Evolutionary conservation across 2,113 vertebrate species (phyloP), one percentile per base, ranked within the genome.

Genomic region (Vidua chalybeata): DNA sequence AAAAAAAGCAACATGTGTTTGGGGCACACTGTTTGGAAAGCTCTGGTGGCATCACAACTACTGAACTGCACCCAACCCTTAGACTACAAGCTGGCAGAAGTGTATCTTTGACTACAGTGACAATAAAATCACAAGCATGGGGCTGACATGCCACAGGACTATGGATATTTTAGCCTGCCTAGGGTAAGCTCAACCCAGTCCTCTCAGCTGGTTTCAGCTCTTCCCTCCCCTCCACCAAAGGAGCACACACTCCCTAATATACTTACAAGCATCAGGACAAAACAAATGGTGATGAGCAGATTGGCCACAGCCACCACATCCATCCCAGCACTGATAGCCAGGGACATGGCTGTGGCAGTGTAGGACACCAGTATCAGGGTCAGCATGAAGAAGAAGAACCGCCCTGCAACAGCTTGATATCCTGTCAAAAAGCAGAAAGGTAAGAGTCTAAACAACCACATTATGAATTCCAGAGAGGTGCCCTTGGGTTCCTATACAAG

Each of bases 221-320:
- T 14, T 68, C 83, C 22, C 37, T 93, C 45, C 45, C 22, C 13
- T 84, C 18, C 48, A 80, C 28, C 45, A 58, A 75, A 91, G 37
- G 15, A 71, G 33, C 33, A 46, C 66, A 58, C 7, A 37, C 5
- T 0, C 13, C 9, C 33, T 67, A 31, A 41, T 2, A 19, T 30
- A 96, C 97, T 96, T 89, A 97, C 97, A 74, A 97, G 91, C 97
- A 97, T 97, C 79, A 97, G 84, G 48, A 97, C 95, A 84, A 97
- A 97, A 90, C 96, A 96, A 83, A 97, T 77, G 4, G 95, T 97
- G 89, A 97, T 97, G 33, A 97, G 37, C 37, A 97, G 91, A 52
- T 97, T 97, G 4, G 97, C 97, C 73, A 97, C 93, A 49, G 96
- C 96, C 17, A 97, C 93, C 39, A 97, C 96, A 35, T 95, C 89